A percentile compares a stretch with the other conserved stretches of the same genome.
Evolutionary conservation across 2,797 vertebrate species (phyloP).

Genomic region (Otus scops): DNA sequence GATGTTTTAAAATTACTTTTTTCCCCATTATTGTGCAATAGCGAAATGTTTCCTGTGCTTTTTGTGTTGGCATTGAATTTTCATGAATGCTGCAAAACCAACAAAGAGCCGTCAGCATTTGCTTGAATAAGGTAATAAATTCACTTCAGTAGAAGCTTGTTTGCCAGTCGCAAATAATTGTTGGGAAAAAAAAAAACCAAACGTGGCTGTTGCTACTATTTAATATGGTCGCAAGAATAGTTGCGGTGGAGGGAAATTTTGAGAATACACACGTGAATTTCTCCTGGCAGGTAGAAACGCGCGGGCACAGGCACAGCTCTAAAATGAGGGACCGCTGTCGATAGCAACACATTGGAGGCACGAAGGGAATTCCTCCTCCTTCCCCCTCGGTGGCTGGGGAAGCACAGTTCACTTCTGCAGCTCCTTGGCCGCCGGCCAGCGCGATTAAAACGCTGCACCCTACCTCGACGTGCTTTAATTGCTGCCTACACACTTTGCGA

Average conservation of each 20-base stretch:
- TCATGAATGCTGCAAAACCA: not conserved
- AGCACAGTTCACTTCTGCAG: not conserved
- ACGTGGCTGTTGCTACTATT: not conserved
- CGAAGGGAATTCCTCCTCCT: not conserved
- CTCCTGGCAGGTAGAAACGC: not conserved
- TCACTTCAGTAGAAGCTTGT: not conserved
- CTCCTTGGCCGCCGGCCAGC: not conserved
- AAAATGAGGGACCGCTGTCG: rapidly evolving
- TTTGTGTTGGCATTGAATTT: not conserved
- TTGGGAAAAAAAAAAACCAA: not conserved
- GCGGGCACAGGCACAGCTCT: rapidly evolving
- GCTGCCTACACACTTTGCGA: not conserved
- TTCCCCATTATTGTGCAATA: not conserved
- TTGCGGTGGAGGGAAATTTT: not conserved
- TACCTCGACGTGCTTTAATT: not conserved
- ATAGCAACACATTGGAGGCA: rapidly evolving
- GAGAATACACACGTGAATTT: not conserved
- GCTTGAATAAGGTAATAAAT: not conserved
- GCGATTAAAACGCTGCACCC: not conserved
- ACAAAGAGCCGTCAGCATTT: not conserved
- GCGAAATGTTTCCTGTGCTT: not conserved
- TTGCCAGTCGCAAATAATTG: not conserved
- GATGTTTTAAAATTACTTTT: not conserved
- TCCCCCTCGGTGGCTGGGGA: not conserved
- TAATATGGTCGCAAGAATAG: not conserved